Percentiles rank a stretch among this genome's conserved stretches.
These are phyloP conservation scores for Notothenia coriiceps DNA, from an alignment of 2,113 vertebrate species.

Conservation along the genomic window DNA sequence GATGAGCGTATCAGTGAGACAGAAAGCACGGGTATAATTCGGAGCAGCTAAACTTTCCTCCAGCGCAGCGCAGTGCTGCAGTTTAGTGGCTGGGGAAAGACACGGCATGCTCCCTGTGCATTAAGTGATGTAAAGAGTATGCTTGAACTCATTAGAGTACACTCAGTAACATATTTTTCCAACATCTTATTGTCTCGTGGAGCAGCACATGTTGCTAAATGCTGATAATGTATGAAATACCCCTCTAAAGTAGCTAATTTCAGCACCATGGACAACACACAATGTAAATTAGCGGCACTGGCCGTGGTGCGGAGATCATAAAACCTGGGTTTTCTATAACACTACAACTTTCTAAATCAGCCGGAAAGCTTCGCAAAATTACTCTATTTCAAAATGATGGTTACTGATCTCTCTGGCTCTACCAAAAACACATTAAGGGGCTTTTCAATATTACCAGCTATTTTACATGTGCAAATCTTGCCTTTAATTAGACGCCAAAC, in stretches of 20 bases:
- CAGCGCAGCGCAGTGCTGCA: constrained; percentile 45
- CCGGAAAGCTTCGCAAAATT: background rate
- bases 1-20: constrained; percentile 20
- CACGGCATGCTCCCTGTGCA: constrained; percentile 7
- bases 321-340: background rate
- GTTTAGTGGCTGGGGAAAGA: constrained; percentile 44
- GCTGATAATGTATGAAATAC: background rate
- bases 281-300: background rate
- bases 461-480: background rate
- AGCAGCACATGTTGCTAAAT: background rate
- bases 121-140: background rate
- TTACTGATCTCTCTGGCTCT: background rate
- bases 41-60: constrained; percentile 24
- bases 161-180: too few species aligned
- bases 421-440: background rate
- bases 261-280: constrained; percentile 47
- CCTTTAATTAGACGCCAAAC: background rate
- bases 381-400: background rate
- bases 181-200: too few species aligned
- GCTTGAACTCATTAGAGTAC: background rate
- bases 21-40: background rate
- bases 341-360: background rate
- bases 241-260: background rate
- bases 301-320: constrained; percentile 43
- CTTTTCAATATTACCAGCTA: background rate